Evolutionary conservation across 2,113 vertebrate genomes (phyloP).

Genomic region (Heloderma charlesbogerti): DNA sequence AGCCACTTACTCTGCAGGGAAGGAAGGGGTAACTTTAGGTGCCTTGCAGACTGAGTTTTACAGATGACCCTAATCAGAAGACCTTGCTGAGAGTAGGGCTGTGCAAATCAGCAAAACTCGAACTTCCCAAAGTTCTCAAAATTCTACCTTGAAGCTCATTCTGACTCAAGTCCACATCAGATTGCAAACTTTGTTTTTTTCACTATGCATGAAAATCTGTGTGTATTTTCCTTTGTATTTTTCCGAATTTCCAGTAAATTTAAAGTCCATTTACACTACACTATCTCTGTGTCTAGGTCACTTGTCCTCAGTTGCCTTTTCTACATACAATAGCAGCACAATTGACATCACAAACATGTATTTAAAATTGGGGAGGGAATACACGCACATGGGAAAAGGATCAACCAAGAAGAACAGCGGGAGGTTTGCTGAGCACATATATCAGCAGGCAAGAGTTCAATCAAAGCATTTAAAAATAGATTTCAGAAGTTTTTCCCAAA

Average conservation of each 20-base stretch:
- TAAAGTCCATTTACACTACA: background rate
- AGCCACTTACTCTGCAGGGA: background rate
- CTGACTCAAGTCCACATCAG: too few relatives aligned
- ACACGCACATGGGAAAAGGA: background rate
- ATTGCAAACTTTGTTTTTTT: too few relatives aligned
- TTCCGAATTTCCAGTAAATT: background rate
- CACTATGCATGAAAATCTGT: too few relatives aligned
- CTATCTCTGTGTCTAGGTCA: background rate
- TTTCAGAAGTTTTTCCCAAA: background rate
- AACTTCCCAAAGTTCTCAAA: too few relatives aligned
- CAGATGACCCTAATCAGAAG: background rate
- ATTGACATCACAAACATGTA: background rate
- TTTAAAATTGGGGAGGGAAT: background rate
- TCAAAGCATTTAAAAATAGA: background rate
- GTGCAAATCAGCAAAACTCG: too few relatives aligned
- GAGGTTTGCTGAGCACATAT: background rate
- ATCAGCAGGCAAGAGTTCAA: background rate
- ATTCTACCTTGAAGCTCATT: too few relatives aligned
- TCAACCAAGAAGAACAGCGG: background rate
- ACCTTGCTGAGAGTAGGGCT: background rate
- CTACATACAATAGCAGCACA: background rate
- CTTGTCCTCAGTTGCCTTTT: background rate
- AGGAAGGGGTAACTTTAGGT: background rate
- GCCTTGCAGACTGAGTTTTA: background rate
- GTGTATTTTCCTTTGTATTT: too few relatives aligned